Evolutionary conservation across 2,113 vertebrate species (phyloP).

Genomic region (Lanius ludovicianus): DNA sequence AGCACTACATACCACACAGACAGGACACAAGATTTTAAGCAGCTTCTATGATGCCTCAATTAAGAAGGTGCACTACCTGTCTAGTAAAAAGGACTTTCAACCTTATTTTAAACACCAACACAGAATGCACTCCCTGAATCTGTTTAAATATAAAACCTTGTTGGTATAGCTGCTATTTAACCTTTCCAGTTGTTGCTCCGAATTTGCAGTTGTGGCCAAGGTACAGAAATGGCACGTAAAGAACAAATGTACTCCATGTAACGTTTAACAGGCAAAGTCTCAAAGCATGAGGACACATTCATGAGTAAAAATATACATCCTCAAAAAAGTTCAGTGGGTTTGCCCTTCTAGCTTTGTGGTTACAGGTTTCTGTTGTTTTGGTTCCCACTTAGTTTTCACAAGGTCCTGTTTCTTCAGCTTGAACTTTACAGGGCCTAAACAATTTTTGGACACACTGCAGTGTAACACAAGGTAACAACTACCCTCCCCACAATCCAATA

Average conservation of each 20-base stretch:
- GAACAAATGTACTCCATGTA: rapidly evolving
- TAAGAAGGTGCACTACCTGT: background rate
- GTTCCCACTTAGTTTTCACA: background rate
- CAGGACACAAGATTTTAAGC: background rate
- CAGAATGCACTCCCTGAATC: background rate
- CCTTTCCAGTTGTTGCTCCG: background rate
- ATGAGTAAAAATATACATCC: background rate
- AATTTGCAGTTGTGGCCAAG: background rate
- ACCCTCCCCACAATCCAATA: background rate
- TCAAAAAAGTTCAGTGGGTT: background rate
- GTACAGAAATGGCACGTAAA: background rate
- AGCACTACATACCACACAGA: background rate
- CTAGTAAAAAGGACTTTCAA: background rate
- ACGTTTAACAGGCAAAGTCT: background rate
- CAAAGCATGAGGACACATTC: background rate
- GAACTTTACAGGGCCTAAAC: background rate
- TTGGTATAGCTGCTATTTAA: background rate
- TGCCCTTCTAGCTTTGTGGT: background rate
- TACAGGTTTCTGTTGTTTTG: background rate
- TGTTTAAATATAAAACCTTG: background rate
- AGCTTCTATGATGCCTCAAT: background rate
- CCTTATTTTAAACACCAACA: background rate
- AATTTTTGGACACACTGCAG: background rate
- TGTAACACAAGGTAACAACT: background rate
- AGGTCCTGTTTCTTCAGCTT: background rate